Conservation (phyloP, 2,888 invertebrate species). For the Lepidochrysops patricia region DNA sequence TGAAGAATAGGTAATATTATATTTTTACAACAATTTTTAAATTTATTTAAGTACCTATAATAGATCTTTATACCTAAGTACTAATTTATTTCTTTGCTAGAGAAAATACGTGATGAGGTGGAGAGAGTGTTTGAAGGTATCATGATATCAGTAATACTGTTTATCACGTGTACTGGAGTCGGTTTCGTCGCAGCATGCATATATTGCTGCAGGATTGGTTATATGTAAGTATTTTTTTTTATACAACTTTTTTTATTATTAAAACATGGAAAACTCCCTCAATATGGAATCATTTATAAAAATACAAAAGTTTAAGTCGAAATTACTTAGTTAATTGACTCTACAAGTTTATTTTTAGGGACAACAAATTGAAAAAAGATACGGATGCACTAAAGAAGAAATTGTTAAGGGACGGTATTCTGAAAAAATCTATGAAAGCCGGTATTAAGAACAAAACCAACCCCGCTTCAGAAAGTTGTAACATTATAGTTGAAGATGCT, state of each 20-base stretch:
- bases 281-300: too few relatives aligned
- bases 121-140: conserved; percentile 44
- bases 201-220: conserved; percentile 52
- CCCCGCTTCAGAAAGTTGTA: conserved; percentile 42
- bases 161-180: conserved; percentile 39
- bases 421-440: conserved; percentile 27
- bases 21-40: too few relatives aligned
- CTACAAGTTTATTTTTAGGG: conserved; percentile 36
- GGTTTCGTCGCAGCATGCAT: conserved; percentile 42
- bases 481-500: conserved; percentile 44
- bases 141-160: conserved; percentile 40
- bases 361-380: conserved; percentile 38
- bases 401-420: conserved; percentile 36
- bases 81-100: conserved; percentile 26
- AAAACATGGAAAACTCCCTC: too few relatives aligned
- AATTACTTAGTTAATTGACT: too few relatives aligned
- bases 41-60: too few relatives aligned
- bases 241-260: too few relatives aligned
- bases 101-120: conserved; percentile 38
- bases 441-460: conserved; percentile 23
- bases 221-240: conserved; percentile 44
- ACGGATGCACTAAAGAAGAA: conserved; percentile 43
- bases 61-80: too few relatives aligned
- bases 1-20: too few relatives aligned
- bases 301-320: too few relatives aligned